A percentile compares a stretch with the other conserved stretches of the same genome.
phyloP scores from a whole-genome alignment of 2,888 invertebrate genomes.

The Drosophila leonis region DNA sequence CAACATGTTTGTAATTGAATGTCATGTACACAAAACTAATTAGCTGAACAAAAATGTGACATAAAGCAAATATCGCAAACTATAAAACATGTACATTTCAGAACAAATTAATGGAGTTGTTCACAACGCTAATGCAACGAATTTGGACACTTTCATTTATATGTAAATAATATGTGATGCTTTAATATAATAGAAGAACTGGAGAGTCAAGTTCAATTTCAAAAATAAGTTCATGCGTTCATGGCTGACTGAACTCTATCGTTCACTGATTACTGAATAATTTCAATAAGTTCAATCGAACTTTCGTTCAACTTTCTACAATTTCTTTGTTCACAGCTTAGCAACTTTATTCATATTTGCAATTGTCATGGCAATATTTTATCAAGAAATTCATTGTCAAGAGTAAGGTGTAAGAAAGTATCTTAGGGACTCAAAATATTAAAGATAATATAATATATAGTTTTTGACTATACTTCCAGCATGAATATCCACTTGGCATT shows the following conservation, averaged over 20 bases:
- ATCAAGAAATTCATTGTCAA: not conserved
- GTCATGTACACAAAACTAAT: not conserved
- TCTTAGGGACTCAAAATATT: not conserved
- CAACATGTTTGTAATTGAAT: not conserved
- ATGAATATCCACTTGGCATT: not conserved
- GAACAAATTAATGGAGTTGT: not conserved
- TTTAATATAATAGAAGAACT: not conserved
- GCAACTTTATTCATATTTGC: not conserved
- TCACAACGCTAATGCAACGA: not conserved
- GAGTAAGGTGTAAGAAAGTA: not conserved
- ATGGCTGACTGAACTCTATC: not conserved
- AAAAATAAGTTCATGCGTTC: not conserved
- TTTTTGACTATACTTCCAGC: not conserved
- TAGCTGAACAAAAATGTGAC: not conserved
- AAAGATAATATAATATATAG: too few relatives aligned
- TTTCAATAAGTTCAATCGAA: not conserved
- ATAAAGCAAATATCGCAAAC: too few relatives aligned
- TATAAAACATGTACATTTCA: not conserved
- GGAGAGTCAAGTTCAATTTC: not conserved
- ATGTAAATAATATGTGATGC: not conserved
- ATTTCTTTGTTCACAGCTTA: not conserved
- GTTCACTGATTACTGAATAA: not conserved
- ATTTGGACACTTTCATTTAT: not conserved
- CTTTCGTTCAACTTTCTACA: not conserved
- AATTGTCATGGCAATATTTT: not conserved